Percentiles rank a stretch among this genome's conserved stretches.
These are phyloP conservation scores for Amblyjoppa proteus DNA, from an alignment of 2,888 invertebrate species.

Conservation along the genomic window DNA sequence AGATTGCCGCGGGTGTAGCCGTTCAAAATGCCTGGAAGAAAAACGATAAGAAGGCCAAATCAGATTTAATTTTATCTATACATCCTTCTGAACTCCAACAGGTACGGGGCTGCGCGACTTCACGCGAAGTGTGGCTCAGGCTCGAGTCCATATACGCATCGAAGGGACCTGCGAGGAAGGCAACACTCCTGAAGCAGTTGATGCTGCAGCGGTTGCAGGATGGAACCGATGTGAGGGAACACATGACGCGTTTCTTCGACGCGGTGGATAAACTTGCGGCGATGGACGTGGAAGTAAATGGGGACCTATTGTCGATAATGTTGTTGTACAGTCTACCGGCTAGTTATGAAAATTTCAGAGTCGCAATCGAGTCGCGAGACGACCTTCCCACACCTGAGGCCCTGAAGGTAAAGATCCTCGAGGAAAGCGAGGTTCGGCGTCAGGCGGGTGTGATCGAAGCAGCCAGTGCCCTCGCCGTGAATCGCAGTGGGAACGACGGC, in stretches of 20 bases:
- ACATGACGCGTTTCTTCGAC: conserved; percentile 65
- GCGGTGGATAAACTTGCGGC: conserved; percentile 65
- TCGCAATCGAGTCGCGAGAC: conserved; percentile 72
- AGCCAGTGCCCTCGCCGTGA: conserved; percentile 22
- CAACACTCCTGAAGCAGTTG: conserved; percentile 60
- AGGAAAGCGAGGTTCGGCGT: conserved; percentile 55
- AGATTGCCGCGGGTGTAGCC: background rate
- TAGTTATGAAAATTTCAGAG: conserved; percentile 69
- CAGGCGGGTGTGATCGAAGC: background rate
- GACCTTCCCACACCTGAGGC: conserved; percentile 65
- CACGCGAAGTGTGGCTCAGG: conserved; percentile 65
- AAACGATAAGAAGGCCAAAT: conserved; percentile 56
- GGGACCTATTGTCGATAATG: conserved; percentile 61
- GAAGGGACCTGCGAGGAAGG: conserved; percentile 64
- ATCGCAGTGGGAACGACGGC: conserved; percentile 3
- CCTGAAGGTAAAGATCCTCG: conserved; percentile 69
- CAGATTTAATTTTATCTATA: conserved; percentile 58
- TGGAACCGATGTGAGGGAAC: conserved; percentile 58
- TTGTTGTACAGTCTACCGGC: conserved; percentile 66
- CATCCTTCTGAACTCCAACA: conserved; percentile 54
- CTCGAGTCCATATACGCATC: conserved; percentile 56
- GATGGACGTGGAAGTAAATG: conserved; percentile 67
- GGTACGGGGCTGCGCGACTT: conserved; percentile 56
- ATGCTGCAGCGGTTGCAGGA: conserved; percentile 49
- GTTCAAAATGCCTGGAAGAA: conserved; percentile 24